Base-by-base conservation (phyloP, 2,888 invertebrate genomes). In the Diaprepes abbreviatus region DNA sequence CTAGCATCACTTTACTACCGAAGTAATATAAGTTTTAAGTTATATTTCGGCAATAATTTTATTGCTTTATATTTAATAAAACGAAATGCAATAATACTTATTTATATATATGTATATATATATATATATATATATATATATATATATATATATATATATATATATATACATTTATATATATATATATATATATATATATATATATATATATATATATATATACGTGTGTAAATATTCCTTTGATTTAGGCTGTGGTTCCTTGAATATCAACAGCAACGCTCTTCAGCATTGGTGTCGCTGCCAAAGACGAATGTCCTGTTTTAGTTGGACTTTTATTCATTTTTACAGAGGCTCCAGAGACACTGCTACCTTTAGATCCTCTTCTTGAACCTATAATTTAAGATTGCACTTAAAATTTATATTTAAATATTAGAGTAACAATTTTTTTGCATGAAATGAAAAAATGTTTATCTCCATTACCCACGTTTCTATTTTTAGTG, bases 231-330 rank as follows among this genome's bases (percentile, higher is more conserved):
- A 48, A 35, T 68, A 71, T 71, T 70, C 72, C 69, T 71, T 73
- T 66, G 12, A 19, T 66, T 66, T 67, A 67, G 2, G 62, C 50
- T 78, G 89, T 89, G 73, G 90, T 89, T 78, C 91, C 90, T 79
- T 91, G 89, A 77, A 93, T 90, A 85, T 93, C 93, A 63, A 93
- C 91, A 74, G 92, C 92, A 72, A 93, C 68, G 80, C 87, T 89
- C 78, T 90, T 90, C 76, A 87, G 84, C 80, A 86, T 86, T 57
- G 88, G 87, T 36, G 83, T 81, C 35, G 82, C 80, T 38, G 79
- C 80, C 19, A 82, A 79, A 75, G 75, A 79, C 58, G 72, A 71
- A 55, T 77, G 77, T 66, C 77, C 80, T 73, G 74, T 78, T 64
- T 78, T 82, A 63, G 84, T 76, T 80, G 85, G 85, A 74, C 87